phyloP scores from a whole-genome alignment of 2,113 vertebrate species.

The Sialia sialis region DNA sequence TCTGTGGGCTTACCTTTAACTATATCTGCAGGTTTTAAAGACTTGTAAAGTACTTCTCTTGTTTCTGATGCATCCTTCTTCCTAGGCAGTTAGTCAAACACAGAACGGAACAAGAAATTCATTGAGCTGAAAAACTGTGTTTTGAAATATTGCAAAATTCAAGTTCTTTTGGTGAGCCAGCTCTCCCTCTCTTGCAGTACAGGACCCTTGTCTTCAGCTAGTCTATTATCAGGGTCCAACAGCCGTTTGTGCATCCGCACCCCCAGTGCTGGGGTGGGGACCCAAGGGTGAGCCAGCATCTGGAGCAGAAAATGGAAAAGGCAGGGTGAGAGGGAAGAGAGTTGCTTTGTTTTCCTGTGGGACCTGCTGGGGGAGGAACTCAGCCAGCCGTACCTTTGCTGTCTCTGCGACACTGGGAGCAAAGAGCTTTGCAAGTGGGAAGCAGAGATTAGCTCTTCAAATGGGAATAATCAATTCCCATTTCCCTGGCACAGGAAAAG shows the following conservation, averaged over 20 bases:
- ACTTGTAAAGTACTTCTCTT: background rate
- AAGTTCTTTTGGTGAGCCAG: background rate
- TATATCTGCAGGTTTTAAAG: background rate
- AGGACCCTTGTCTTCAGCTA: background rate
- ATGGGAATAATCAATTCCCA: background rate
- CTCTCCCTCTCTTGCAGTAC: background rate
- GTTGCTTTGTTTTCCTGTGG: background rate
- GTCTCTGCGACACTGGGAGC: background rate
- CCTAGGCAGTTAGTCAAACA: background rate
- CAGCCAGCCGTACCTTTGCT: background rate
- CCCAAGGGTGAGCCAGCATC: background rate
- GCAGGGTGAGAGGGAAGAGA: background rate
- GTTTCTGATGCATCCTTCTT: background rate
- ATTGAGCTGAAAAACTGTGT: background rate
- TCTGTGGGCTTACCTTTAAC: constrained; percentile 8
- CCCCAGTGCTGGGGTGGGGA: background rate
- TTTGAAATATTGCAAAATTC: background rate
- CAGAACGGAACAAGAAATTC: background rate
- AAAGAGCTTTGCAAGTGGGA: background rate
- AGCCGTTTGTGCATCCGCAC: background rate
- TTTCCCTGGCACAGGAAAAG: background rate
- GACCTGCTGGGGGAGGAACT: background rate
- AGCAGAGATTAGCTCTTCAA: background rate
- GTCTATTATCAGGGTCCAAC: constrained; percentile 29
- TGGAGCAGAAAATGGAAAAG: background rate